phyloP scores from a whole-genome alignment of 2,113 vertebrate species.

The Ranitomeya imitator region DNA sequence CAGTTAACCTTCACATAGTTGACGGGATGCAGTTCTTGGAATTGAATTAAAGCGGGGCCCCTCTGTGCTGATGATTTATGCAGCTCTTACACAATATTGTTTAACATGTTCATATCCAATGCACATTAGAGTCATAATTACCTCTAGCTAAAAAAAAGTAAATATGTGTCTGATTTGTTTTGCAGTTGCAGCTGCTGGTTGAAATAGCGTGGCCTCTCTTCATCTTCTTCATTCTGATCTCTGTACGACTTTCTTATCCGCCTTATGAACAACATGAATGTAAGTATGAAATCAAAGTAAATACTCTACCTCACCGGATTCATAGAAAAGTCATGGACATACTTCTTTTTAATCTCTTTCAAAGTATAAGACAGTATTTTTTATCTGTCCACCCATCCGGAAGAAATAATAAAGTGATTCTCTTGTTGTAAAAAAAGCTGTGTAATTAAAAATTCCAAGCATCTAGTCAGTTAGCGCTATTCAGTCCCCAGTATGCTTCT shows the following conservation, averaged over 20 bases:
- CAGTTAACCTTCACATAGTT: constrained; percentile 45
- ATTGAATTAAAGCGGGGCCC: constrained; percentile 44
- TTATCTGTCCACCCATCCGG: too few relatives aligned
- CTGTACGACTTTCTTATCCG: constrained; percentile 89
- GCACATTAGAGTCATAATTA: neutral
- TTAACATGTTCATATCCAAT: neutral
- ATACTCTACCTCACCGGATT: neutral
- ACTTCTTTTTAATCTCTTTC: neutral
- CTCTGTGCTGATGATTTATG: constrained; percentile 24
- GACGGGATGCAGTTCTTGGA: constrained; percentile 54
- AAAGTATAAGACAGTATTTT: too few relatives aligned
- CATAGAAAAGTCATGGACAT: neutral
- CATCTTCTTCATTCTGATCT: constrained; percentile 96
- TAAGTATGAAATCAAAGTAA: constrained; percentile 74
- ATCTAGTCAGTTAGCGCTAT: too few relatives aligned
- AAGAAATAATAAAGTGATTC: too few relatives aligned
- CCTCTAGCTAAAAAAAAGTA: neutral
- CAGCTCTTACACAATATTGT: neutral
- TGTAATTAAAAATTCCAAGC: too few relatives aligned
- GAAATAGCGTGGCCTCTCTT: constrained; percentile 95
- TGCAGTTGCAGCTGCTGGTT: constrained; percentile 88
- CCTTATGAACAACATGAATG: constrained; percentile 97
- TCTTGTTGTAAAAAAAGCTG: too few relatives aligned
- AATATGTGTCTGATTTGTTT: constrained; percentile 55
- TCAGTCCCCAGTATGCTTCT: too few relatives aligned